Percentiles rank a stretch among this genome's conserved stretches.
phyloP scores from a whole-genome alignment of 2,888 invertebrate genomes.

The Cryptocephalus primarius region DNA sequence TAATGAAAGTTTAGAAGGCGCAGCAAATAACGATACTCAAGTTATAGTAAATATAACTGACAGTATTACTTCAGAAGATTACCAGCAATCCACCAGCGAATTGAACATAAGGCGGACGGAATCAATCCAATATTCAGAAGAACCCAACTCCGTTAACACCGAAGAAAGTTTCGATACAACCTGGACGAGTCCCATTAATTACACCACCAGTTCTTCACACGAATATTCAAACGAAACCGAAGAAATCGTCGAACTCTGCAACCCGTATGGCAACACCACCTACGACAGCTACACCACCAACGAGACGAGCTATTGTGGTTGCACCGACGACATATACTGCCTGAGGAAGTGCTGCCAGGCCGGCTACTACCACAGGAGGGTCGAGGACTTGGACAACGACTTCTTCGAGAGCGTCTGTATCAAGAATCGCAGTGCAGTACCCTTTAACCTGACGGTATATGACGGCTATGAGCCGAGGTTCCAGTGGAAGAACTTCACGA shows the following conservation, averaged over 20 bases:
- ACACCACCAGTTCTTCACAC: too few relatives aligned
- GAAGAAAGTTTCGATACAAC: too few relatives aligned
- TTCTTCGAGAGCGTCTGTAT: background rate
- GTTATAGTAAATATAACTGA: too few relatives aligned
- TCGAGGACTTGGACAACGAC: conserved; percentile 1
- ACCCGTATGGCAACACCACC: background rate
- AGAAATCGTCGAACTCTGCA: background rate
- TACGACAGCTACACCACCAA: conserved; percentile 7
- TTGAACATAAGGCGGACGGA: too few relatives aligned
- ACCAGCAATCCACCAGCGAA: too few relatives aligned
- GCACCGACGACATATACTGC: conserved; percentile 7
- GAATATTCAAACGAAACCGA: background rate
- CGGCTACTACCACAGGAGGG: conserved; percentile 10
- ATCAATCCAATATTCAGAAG: too few relatives aligned
- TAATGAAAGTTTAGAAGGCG: too few relatives aligned
- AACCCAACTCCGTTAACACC: too few relatives aligned
- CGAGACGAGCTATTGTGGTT: conserved; percentile 10
- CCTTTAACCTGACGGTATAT: conserved; percentile 6
- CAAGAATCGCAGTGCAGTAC: background rate
- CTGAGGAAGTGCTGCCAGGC: conserved; percentile 18
- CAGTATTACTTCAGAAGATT: too few relatives aligned
- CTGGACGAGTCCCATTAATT: too few relatives aligned
- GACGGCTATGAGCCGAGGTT: background rate
- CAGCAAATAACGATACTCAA: too few relatives aligned
- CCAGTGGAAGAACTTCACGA: conserved; percentile 3